These are phyloP conservation scores for Poecilia wingei DNA, from an alignment of 2,797 vertebrate species.

Conservation along the genomic window DNA sequence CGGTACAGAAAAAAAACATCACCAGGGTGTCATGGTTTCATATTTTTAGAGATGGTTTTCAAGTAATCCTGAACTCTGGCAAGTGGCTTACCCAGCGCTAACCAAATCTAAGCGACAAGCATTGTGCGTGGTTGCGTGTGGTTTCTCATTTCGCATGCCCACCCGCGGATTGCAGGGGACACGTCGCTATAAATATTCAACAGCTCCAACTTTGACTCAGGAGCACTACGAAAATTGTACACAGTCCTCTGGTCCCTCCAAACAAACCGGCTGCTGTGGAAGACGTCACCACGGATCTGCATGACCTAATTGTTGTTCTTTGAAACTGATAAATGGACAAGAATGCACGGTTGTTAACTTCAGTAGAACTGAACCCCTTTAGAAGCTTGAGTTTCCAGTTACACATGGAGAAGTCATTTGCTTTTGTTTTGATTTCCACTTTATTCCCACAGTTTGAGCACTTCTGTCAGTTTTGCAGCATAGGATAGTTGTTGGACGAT, in stretches of 20 bases:
- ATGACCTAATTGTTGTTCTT: slow-evolving; percentile 49
- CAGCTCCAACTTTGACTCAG: slow-evolving; percentile 47
- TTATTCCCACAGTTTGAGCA: slow-evolving; percentile 17
- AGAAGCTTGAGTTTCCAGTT: slow-evolving; percentile 10
- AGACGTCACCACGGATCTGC: slow-evolving; percentile 53
- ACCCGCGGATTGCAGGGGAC: slow-evolving; percentile 51
- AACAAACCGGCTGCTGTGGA: slow-evolving; percentile 60
- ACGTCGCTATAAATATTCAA: slow-evolving; percentile 71
- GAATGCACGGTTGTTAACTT: slow-evolving; percentile 45
- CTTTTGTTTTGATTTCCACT: slow-evolving; percentile 34
- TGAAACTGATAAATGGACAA: slow-evolving; percentile 47
- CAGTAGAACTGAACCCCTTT: slow-evolving; percentile 37
- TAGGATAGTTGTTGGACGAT: not conserved
- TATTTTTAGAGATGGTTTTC: not conserved
- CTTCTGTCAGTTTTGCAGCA: slow-evolving; percentile 16
- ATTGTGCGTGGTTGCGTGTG: slow-evolving; percentile 57
- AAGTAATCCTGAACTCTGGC: slow-evolving; percentile 39
- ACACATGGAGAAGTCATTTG: slow-evolving; percentile 55
- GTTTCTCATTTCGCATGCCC: slow-evolving; percentile 52
- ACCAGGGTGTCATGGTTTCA: not conserved
- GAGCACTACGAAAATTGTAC: slow-evolving; percentile 63
- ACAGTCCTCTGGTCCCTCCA: slow-evolving; percentile 51
- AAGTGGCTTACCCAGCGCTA: slow-evolving; percentile 44
- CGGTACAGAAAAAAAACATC: not conserved
- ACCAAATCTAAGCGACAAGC: slow-evolving; percentile 40